These are phyloP conservation scores for Dasypogon diadema DNA, from an alignment of 2,888 invertebrate genomes.

Conservation along the genomic window DNA sequence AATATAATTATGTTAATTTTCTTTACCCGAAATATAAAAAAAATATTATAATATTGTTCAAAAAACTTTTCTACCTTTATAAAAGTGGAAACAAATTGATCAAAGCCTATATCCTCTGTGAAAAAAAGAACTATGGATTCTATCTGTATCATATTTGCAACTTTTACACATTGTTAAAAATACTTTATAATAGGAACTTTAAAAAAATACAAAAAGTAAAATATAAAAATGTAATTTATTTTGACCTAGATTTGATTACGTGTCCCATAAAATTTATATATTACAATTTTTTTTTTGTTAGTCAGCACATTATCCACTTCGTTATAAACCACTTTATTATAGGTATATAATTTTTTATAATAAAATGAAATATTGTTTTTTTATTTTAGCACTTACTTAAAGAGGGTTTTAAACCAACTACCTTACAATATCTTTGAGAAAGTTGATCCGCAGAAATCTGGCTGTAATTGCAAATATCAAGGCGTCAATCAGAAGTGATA, in stretches of 20 bases:
- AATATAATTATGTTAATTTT: too few species aligned
- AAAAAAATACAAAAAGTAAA: constrained; percentile 29
- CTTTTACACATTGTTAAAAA: background rate
- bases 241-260: constrained; percentile 3
- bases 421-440: constrained; percentile 27
- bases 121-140: background rate
- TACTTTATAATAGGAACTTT: constrained; percentile 20
- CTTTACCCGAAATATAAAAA: too few species aligned
- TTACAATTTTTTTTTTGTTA: constrained; percentile 30
- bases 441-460: constrained; percentile 8
- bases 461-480: constrained; percentile 10
- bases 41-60: too few species aligned
- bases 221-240: background rate
- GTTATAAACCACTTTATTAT: background rate
- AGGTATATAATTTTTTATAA: background rate
- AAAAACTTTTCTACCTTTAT: too few species aligned
- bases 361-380: constrained; percentile 9
- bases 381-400: constrained; percentile 22
- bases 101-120: background rate
- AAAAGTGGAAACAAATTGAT: too few species aligned
- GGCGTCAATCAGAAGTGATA: constrained; percentile 19
- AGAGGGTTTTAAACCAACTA: constrained; percentile 50
- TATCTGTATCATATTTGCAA: background rate
- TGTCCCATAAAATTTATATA: constrained; percentile 18
- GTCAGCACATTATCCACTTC: background rate